Conservation (phyloP, 2,797 vertebrate genomes). For the Cheirogaleus major region DNA sequence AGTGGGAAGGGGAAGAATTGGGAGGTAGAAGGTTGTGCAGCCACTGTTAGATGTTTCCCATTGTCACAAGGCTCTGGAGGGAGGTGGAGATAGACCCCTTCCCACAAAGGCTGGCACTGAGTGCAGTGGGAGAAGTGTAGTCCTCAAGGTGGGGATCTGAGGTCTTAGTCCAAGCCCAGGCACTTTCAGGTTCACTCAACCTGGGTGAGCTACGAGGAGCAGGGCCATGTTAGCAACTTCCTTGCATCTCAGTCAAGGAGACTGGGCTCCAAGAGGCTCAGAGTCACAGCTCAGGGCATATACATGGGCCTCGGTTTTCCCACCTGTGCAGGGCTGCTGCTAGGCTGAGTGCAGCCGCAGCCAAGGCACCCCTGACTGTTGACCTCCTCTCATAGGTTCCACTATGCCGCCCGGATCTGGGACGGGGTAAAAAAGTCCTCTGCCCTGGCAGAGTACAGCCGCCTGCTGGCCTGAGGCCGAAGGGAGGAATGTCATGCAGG, state of each 20-base stretch:
- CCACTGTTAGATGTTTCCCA: background rate
- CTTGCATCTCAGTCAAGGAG: background rate
- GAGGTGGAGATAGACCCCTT: background rate
- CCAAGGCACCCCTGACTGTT: background rate
- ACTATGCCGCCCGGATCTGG: constrained; percentile 95
- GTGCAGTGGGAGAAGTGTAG: background rate
- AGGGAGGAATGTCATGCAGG: background rate
- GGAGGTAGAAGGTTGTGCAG: rapidly evolving
- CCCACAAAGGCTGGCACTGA: background rate
- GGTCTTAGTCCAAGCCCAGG: background rate
- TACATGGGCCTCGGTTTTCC: rapidly evolving
- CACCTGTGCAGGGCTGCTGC: background rate
- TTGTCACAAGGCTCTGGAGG: background rate
- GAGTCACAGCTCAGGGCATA: rapidly evolving
- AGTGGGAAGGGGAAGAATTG: background rate
- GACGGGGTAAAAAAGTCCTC: constrained; percentile 96
- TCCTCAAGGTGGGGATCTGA: rapidly evolving
- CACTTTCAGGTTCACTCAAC: background rate
- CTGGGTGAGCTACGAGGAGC: background rate
- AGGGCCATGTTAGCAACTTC: background rate
- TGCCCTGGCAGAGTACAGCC: constrained; percentile 94
- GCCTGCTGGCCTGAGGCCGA: constrained; percentile 88
- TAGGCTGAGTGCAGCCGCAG: background rate
- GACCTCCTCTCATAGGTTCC: constrained; percentile 88
- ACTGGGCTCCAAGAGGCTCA: background rate